Percentiles rank a stretch among this genome's conserved stretches.
Conservation (phyloP, 2,113 vertebrate genomes). For the Dromas ardeola region DNA sequence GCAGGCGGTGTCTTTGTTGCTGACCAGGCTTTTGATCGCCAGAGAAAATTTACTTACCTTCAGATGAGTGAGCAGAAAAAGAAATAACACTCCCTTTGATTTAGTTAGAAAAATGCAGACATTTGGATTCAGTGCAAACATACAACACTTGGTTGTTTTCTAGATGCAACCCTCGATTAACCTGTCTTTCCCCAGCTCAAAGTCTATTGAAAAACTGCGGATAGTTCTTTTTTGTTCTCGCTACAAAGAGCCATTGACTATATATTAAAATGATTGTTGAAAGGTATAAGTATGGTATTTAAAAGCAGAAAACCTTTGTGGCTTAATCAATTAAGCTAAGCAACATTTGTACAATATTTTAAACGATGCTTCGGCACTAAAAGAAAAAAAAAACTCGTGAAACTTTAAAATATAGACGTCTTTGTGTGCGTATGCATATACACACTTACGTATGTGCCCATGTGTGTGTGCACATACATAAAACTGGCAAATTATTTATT, state of each 20-base stretch:
- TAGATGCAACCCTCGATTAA: conserved; percentile 86
- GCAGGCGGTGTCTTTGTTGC: conserved; percentile 86
- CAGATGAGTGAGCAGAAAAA: conserved; percentile 90
- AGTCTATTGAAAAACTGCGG: conserved; percentile 82
- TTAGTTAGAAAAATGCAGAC: conserved; percentile 88
- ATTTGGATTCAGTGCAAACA: conserved; percentile 89
- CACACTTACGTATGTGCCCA: neutral
- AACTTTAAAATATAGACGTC: conserved; percentile 25
- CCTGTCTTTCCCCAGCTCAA: conserved; percentile 84
- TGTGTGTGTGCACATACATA: neutral
- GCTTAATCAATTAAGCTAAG: conserved; percentile 77
- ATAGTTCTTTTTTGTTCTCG: conserved; percentile 80
- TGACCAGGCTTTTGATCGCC: conserved; percentile 87
- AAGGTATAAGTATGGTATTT: conserved; percentile 76
- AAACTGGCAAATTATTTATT: conserved; percentile 61
- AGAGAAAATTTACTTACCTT: conserved; percentile 90
- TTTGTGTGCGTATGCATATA: neutral
- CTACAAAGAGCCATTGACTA: conserved; percentile 83
- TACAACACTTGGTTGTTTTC: conserved; percentile 89
- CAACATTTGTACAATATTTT: conserved; percentile 71
- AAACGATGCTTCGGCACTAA: conserved; percentile 21
- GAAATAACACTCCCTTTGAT: conserved; percentile 89
- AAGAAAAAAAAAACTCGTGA: neutral
- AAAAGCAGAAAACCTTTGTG: conserved; percentile 77
- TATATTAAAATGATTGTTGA: conserved; percentile 85